Evolutionary conservation across 2,888 invertebrate genomes (phyloP).

Genomic region (Melanostoma mellinum): DNA sequence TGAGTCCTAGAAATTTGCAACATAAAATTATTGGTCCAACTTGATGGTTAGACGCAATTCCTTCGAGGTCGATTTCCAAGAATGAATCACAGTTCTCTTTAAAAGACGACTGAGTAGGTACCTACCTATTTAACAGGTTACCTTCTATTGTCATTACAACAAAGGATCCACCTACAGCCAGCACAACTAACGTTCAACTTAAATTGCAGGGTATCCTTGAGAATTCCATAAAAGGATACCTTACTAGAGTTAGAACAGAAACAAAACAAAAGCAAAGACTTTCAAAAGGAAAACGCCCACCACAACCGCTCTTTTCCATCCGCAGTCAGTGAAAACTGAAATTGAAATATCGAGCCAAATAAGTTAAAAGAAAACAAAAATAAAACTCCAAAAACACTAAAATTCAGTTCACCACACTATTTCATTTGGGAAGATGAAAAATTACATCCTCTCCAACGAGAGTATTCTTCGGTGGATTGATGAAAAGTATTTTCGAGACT

Average conservation of each 20-base stretch:
- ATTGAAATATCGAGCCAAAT: slow-evolving; percentile 8
- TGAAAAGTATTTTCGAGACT: slow-evolving; percentile 10
- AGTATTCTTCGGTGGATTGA: slow-evolving; percentile 9
- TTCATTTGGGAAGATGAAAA: slow-evolving; percentile 24
- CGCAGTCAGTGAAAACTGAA: slow-evolving; percentile 15
- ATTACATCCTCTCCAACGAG: slow-evolving; percentile 47
- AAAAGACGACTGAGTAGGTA: too few species aligned
- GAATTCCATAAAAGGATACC: background rate
- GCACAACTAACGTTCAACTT: too few species aligned
- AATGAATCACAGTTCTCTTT: too few species aligned
- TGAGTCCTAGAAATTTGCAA: too few species aligned
- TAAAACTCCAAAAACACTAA: background rate
- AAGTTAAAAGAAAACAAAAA: slow-evolving; percentile 1
- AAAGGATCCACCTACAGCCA: too few species aligned
- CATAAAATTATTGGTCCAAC: too few species aligned
- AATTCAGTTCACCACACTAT: slow-evolving; percentile 11
- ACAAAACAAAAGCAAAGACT: background rate
- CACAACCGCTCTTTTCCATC: slow-evolving; percentile 20
- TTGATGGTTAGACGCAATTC: too few species aligned
- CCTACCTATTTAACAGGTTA: too few species aligned
- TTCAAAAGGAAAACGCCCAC: slow-evolving; percentile 40
- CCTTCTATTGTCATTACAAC: too few species aligned
- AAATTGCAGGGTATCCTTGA: too few species aligned
- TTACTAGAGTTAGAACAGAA: background rate
- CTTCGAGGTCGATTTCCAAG: too few species aligned